phyloP scores from a whole-genome alignment of 2,888 invertebrate species.

The Cantharis nigra region DNA sequence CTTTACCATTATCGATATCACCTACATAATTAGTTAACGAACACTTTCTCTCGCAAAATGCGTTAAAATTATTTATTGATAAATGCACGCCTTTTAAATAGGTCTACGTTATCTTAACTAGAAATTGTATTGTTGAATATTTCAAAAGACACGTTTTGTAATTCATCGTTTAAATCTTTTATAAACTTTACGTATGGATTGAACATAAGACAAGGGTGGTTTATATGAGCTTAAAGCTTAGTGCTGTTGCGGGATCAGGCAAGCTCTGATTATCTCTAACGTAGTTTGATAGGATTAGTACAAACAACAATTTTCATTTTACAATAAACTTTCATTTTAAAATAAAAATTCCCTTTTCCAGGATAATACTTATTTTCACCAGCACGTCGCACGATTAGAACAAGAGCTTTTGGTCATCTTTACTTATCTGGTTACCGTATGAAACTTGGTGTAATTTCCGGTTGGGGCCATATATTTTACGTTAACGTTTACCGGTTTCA shows the following conservation, averaged over 20 bases:
- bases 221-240: conserved; percentile 19
- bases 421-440: conserved; percentile 36
- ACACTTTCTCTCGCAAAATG: conserved; percentile 3
- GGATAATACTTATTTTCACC: no score
- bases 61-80: neutral
- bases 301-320: conserved; percentile 17
- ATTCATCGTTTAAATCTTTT: conserved; percentile 19
- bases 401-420: conserved; percentile 29
- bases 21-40: conserved; percentile 34
- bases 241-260: conserved; percentile 16
- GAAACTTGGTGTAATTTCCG: conserved; percentile 44
- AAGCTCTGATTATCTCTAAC: conserved; percentile 20
- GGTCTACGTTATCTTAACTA: neutral
- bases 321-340: conserved; percentile 6
- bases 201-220: conserved; percentile 17
- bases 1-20: conserved; percentile 37
- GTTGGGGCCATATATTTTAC: conserved; percentile 41
- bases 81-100: neutral
- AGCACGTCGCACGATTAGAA: neutral
- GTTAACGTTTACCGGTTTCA: conserved; percentile 41
- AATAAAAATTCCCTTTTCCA: neutral
- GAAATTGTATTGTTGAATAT: conserved; percentile 12
- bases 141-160: conserved; percentile 18
- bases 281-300: conserved; percentile 17
- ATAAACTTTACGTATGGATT: conserved; percentile 16